phyloP scores from a whole-genome alignment of 2,113 vertebrate genomes.

The Oxyruncus cristatus region DNA sequence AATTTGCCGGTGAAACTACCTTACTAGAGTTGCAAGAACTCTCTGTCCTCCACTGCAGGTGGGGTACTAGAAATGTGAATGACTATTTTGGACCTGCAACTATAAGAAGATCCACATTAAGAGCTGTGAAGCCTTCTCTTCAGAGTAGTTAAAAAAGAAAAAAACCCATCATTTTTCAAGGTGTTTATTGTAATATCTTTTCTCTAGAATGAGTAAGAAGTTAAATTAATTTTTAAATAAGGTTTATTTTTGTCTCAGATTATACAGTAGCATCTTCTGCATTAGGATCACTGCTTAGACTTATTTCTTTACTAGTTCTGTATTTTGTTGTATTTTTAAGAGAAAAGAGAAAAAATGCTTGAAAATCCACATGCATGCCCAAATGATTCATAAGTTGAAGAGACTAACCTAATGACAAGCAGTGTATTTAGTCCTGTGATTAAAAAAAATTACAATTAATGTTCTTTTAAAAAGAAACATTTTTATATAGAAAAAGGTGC shows the following conservation, averaged over 20 bases:
- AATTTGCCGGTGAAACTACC: background rate
- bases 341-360: background rate
- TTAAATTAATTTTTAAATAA: background rate
- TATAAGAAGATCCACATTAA: background rate
- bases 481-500: conserved; percentile 14
- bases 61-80: background rate
- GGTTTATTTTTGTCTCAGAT: background rate
- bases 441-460: background rate
- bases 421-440: background rate
- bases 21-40: background rate
- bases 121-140: background rate
- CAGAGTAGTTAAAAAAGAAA: background rate
- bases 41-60: background rate
- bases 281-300: background rate
- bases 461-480: background rate
- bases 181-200: background rate
- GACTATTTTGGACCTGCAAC: background rate
- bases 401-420: background rate
- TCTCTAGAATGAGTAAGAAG: background rate
- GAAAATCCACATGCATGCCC: background rate
- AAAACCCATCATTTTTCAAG: background rate
- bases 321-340: background rate
- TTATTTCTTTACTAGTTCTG: background rate
- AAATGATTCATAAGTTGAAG: background rate
- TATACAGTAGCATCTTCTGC: background rate